Percentiles rank a stretch among this genome's conserved stretches.
Evolutionary conservation across 2,888 invertebrate species (phyloP).

Genomic region (Thereva nobilitata): DNA sequence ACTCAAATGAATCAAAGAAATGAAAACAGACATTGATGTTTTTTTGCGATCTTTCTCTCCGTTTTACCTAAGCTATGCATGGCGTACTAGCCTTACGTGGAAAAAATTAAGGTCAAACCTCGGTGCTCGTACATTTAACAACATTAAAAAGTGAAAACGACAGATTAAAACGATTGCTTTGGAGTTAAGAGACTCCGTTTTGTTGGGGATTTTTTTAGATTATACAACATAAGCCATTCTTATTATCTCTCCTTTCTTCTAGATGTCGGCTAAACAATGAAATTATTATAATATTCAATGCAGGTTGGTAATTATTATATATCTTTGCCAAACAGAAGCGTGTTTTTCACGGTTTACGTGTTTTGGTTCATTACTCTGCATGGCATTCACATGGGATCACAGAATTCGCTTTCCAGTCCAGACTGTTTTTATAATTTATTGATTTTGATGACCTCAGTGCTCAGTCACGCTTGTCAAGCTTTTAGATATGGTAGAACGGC

Average conservation of each 20-base stretch:
- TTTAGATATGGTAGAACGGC: too few relatives aligned
- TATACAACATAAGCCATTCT: not conserved
- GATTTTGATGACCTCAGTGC: too few relatives aligned
- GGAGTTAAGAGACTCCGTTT: constrained; percentile 6
- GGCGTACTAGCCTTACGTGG: constrained; percentile 18
- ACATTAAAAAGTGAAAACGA: constrained; percentile 14
- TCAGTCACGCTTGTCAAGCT: too few relatives aligned
- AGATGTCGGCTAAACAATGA: too few relatives aligned
- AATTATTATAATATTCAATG: too few relatives aligned
- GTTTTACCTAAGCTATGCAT: constrained; percentile 22
- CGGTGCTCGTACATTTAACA: constrained; percentile 22
- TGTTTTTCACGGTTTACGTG: not conserved
- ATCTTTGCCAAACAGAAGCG: too few relatives aligned
- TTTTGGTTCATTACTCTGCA: not conserved
- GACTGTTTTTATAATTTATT: not conserved
- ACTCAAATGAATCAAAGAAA: constrained; percentile 13
- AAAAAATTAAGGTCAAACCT: constrained; percentile 19
- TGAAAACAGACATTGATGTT: constrained; percentile 9
- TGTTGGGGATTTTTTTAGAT: not conserved
- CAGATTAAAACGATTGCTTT: constrained; percentile 11
- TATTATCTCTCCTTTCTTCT: not conserved
- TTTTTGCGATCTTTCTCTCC: constrained; percentile 5
- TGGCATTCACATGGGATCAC: not conserved
- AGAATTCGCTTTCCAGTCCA: not conserved
- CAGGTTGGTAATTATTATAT: too few relatives aligned